Conservation (phyloP, 2,888 invertebrate genomes). For the Nymphalis polychloros region DNA sequence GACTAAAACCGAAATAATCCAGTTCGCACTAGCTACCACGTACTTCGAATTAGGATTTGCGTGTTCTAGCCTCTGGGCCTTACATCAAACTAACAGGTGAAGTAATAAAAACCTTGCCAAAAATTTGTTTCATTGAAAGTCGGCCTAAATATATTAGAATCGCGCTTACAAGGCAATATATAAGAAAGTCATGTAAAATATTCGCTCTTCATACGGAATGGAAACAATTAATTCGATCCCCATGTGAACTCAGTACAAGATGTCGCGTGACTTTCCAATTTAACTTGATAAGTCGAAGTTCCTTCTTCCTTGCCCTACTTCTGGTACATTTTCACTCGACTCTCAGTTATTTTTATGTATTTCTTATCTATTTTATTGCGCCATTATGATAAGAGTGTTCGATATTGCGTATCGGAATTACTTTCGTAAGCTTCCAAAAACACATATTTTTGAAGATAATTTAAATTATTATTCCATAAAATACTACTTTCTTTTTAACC, state of each 20-base stretch:
- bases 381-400: constrained; percentile 40
- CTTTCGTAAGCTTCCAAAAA: constrained; percentile 19
- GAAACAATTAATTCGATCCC: constrained; percentile 54
- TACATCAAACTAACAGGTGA: no score
- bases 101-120: no score
- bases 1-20: no score
- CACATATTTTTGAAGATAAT: constrained; percentile 11
- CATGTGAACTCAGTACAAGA: constrained; percentile 38
- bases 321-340: constrained; percentile 32
- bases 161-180: constrained; percentile 45
- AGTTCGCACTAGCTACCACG: no score
- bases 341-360: constrained; percentile 37
- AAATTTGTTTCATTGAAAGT: no score
- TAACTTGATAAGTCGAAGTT: constrained; percentile 39
- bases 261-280: constrained; percentile 40
- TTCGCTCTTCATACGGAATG: constrained; percentile 43
- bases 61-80: no score
- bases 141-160: constrained; percentile 24
- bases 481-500: no score
- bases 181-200: constrained; percentile 54
- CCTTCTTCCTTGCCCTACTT: constrained; percentile 33
- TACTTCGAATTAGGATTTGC: no score
- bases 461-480: neutral
- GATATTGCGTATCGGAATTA: constrained; percentile 34
- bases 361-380: constrained; percentile 43